phyloP scores from a whole-genome alignment of 1,140 invertebrate genomes.

The Anagrus nilaparvatae region DNA sequence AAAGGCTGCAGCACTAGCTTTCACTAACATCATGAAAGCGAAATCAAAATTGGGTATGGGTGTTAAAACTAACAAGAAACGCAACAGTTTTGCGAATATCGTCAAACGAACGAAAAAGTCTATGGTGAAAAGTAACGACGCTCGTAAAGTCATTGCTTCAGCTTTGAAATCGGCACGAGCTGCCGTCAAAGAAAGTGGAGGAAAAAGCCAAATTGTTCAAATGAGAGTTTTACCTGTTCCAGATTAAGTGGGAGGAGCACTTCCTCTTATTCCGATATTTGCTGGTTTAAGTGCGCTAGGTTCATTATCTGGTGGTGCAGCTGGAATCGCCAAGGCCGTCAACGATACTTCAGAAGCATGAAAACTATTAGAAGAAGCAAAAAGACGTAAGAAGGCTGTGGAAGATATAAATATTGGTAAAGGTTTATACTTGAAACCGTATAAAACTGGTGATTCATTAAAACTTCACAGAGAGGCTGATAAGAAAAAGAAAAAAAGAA shows the following conservation, averaged over 20 bases:
- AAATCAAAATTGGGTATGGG: constrained; percentile 28
- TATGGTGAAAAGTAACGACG: constrained; percentile 10
- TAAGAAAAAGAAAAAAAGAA: background rate
- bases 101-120: no score
- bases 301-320: constrained; percentile 14
- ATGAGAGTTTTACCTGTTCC: constrained; percentile 9
- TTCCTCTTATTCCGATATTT: constrained; percentile 16
- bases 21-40: constrained; percentile 28
- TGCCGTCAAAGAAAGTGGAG: constrained; percentile 6
- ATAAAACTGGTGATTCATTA: constrained; percentile 21
- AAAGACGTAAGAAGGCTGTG: constrained; percentile 24
- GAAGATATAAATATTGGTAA: constrained; percentile 27
- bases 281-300: constrained; percentile 14
- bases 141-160: constrained; percentile 12
- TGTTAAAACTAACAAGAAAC: constrained; percentile 16
- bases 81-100: background rate
- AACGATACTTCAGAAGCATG: constrained; percentile 21
- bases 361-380: constrained; percentile 18
- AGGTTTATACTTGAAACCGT: constrained; percentile 23
- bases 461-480: constrained; percentile 7
- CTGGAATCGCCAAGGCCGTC: constrained; percentile 19
- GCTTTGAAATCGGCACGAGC: constrained; percentile 11
- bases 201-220: constrained; percentile 3
- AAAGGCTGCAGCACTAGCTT: constrained; percentile 19
- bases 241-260: constrained; percentile 7